Evolutionary conservation across 2,888 invertebrate genomes (phyloP).

Genomic region (Magallana nippona): DNA sequence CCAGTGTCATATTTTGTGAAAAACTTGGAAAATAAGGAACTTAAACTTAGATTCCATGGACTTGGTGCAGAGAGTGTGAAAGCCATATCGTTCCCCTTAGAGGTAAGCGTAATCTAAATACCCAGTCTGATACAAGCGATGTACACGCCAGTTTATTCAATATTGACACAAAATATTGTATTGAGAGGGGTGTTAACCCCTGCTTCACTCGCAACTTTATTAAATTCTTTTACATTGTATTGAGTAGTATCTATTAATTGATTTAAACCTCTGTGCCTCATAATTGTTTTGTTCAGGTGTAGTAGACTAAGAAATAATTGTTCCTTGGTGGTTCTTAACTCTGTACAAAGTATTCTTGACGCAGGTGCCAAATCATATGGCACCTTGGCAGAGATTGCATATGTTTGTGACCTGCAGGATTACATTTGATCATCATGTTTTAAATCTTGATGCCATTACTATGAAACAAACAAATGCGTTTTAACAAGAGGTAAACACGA

Average conservation of each 20-base stretch:
- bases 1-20: conserved; percentile 71
- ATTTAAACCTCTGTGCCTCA: conserved; percentile 21
- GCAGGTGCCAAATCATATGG: conserved; percentile 15
- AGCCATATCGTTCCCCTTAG: conserved; percentile 75
- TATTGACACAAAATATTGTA: conserved; percentile 25
- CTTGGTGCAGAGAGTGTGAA: conserved; percentile 74
- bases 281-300: not conserved
- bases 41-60: conserved; percentile 72
- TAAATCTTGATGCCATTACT: not conserved
- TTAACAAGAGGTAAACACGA: too few species aligned
- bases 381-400: not conserved
- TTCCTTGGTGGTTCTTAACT: not conserved
- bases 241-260: conserved; percentile 22
- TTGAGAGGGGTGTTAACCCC: not conserved
- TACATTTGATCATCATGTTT: too few species aligned
- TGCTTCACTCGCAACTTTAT: not conserved
- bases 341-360: not conserved
- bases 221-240: not conserved
- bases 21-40: conserved; percentile 67
- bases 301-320: not conserved
- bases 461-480: too few species aligned
- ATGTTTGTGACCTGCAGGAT: too few species aligned
- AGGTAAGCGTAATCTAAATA: conserved; percentile 62
- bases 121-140: not conserved
- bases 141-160: not conserved